Evolutionary conservation across 2,888 invertebrate genomes (phyloP).

Genomic region (Hypolimnas misippus): DNA sequence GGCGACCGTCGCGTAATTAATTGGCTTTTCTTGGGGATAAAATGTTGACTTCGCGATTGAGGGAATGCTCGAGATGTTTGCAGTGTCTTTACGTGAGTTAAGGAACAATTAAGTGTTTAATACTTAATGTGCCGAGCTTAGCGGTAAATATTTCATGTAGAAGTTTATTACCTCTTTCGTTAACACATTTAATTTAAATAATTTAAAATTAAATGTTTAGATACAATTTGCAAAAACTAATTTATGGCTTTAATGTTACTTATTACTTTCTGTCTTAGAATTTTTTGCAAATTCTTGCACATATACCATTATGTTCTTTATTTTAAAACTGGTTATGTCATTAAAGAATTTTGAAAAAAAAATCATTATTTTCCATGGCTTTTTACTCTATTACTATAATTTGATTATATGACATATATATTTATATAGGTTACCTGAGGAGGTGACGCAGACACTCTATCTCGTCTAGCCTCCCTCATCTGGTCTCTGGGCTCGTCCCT

Average conservation of each 20-base stretch:
- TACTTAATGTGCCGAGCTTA: not conserved
- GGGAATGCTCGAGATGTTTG: constrained; percentile 26
- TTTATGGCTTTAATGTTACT: no score
- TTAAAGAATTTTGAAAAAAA: no score
- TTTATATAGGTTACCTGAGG: constrained; percentile 34
- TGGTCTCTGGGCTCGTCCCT: constrained; percentile 54
- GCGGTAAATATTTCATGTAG: not conserved
- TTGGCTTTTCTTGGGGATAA: constrained; percentile 39
- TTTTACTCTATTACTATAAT: not conserved
- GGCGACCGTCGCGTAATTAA: constrained; percentile 38
- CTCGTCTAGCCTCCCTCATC: constrained; percentile 39
- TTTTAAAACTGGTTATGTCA: no score
- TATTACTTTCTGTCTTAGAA: no score
- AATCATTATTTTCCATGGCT: no score
- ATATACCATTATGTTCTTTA: no score
- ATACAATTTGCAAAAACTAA: no score
- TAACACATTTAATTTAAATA: no score
- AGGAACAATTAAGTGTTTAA: constrained; percentile 22
- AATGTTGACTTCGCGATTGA: constrained; percentile 34
- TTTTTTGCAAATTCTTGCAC: no score
- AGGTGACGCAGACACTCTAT: constrained; percentile 34
- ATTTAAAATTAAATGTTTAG: no score
- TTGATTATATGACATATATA: not conserved
- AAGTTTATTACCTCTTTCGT: not conserved
- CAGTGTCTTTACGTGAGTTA: constrained; percentile 24